phyloP scores from a whole-genome alignment of 1,140 invertebrate species.

The Diabrotica virgifera region DNA sequence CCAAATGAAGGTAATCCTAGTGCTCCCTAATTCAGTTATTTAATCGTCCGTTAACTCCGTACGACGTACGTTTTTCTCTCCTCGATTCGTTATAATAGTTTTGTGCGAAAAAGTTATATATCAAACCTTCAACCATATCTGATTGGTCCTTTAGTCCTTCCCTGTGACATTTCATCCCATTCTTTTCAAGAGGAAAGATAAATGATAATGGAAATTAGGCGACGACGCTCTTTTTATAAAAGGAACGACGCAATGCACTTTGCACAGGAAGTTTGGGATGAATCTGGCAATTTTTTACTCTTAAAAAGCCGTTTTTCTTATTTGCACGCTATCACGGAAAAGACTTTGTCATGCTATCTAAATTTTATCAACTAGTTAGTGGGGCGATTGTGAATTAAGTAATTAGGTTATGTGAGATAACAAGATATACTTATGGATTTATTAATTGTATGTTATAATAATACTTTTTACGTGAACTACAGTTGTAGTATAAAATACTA shows the following conservation, averaged over 20 bases:
- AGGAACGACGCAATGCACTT: slow-evolving; percentile 26
- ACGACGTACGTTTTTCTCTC: too few species aligned
- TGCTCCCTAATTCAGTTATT: too few species aligned
- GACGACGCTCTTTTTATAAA: slow-evolving; percentile 25
- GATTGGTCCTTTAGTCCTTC: background rate
- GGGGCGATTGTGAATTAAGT: background rate
- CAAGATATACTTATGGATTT: too few species aligned
- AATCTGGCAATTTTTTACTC: slow-evolving; percentile 24
- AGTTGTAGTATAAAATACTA: too few species aligned
- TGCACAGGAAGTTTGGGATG: slow-evolving; percentile 22
- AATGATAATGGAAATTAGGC: slow-evolving; percentile 36
- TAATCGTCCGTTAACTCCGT: too few species aligned
- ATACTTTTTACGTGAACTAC: too few species aligned
- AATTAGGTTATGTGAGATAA: too few species aligned
- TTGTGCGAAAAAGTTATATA: too few species aligned
- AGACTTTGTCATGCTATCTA: slow-evolving; percentile 9
- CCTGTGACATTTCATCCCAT: slow-evolving; percentile 1
- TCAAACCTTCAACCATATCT: too few species aligned
- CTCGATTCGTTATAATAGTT: too few species aligned
- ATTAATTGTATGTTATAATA: too few species aligned
- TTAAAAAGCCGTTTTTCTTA: slow-evolving; percentile 28
- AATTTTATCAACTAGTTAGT: background rate
- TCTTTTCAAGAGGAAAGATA: slow-evolving; percentile 24
- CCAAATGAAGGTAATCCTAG: too few species aligned
- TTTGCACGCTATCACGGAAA: slow-evolving; percentile 10